Evolutionary conservation across 2,797 vertebrate genomes (phyloP).

Genomic region (Semaprochilodus insignis): DNA sequence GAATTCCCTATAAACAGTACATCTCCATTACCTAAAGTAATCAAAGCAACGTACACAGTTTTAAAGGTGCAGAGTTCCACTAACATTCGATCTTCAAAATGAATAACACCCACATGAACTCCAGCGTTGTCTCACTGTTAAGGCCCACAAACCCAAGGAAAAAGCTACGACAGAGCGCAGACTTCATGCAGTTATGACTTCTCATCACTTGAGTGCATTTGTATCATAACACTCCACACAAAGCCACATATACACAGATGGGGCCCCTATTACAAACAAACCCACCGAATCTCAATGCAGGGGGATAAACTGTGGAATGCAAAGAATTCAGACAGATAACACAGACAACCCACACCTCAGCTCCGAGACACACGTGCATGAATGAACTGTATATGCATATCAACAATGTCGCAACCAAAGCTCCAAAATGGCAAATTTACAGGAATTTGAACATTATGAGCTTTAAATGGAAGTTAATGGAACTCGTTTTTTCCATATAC

Average conservation of each 20-base stretch:
- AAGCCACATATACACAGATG: background rate
- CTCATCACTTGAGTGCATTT: background rate
- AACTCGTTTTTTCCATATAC: too few species aligned
- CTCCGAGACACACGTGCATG: too few species aligned
- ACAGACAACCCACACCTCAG: background rate
- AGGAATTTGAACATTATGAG: too few species aligned
- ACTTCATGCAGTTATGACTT: background rate
- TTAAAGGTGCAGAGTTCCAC: too few species aligned
- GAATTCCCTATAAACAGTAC: too few species aligned
- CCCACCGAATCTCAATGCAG: background rate
- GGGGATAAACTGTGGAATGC: conserved; percentile 41
- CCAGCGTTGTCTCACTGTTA: background rate
- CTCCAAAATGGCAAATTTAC: too few species aligned
- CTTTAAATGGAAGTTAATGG: too few species aligned
- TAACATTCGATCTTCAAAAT: too few species aligned
- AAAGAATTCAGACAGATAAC: conserved; percentile 35
- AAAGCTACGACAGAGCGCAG: background rate
- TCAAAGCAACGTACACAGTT: too few species aligned
- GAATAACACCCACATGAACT: background rate
- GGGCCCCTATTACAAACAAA: conserved; percentile 13
- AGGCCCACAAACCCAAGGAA: background rate
- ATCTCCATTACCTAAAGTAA: too few species aligned
- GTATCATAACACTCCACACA: background rate
- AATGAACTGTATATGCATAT: background rate
- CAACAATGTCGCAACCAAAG: too few species aligned